Evolutionary conservation across 2,113 vertebrate genomes (phyloP), one percentile per base, ranked within the genome.

Genomic region (Saiga tatarica): DNA sequence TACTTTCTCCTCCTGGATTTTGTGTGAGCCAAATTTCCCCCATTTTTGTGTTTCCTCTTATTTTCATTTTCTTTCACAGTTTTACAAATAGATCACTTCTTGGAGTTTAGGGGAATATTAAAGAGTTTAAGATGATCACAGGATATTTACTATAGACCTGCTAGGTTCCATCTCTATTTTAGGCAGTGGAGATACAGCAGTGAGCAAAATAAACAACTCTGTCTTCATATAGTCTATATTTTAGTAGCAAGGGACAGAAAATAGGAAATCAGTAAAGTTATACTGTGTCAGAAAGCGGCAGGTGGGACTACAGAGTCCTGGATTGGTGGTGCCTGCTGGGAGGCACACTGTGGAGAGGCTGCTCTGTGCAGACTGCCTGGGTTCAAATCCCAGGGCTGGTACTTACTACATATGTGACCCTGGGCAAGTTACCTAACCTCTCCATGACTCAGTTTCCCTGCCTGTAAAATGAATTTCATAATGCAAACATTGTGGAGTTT

Each of bases 31-130:
- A 95, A 62, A 78, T 12, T 53, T 28, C 25, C 1, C 21, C 52
- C 36, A 14, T 36, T n/a, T 23, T 15, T 2, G 25, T 59, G 28
- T 79, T 55, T 76, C 39, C 60, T 84, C 21, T 91, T 19, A 87
- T 89, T 91, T 96, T 82, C n/a, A 42, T 86, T 97, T 96, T 95
- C 55, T 42, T 67, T 60, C 85, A 21, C 15, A 55, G 26, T 57
- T 87, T 97, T 78, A 57, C 64, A 71, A 82, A n/a, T 30, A 97
- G 39, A 64, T 87, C 60, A n/a, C 42, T 87, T 96, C 60, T 62
- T 94, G 19, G 42, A 52, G 26, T 95, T 85, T 36, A 89, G 83
- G 64, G 55, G 14, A 14, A 8, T 39, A 67, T 26, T 42, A 39
- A 90, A 64, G 59, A 93, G 14, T 78, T 92, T 78, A 36, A 88